Base-by-base conservation (phyloP, 2,888 invertebrate species). In the Tethea ocularis region DNA sequence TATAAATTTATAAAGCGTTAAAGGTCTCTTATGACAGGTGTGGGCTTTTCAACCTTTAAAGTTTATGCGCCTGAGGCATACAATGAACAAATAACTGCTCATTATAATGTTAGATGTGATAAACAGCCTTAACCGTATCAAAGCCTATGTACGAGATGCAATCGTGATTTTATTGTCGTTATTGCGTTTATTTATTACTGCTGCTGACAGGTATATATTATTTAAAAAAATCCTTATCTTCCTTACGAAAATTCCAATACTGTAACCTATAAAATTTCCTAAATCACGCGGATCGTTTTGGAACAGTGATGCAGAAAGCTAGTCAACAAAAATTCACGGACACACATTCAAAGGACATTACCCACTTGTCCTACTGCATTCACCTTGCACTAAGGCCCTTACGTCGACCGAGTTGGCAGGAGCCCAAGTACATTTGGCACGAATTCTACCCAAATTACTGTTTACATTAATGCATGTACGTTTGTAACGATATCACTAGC, bases 341-440 rank as follows among this genome's bases (percentile, higher is more conserved):
- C n/a, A n/a, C n/a, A n/a, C n/a, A n/a, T n/a, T n/a, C n/a, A n/a
- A n/a, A 52, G 8, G 26, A n/a, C 52, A 5, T 2, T 15, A 4
- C n/a, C 1, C 1, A 36, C 36, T 24, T 33, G 1, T 20, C 13
- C 13, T 36, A 54, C 54, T 54, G 54, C 20, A 36, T 17, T 33
- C 33, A 33, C 20, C 13, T 20, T 33, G 33, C 33, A 13, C 54
- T 54, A 20, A 13, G 22, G 13, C 33, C 4, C 36, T 53, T 33
- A 54, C 15, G 54, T 33, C 54, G 75, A 64, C 75, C 77, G 63
- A 75, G 63, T 85, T 87, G 88, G 88, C 78, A 46, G 22, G 13
- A n/a, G 1, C 76, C 88, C 88, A 83, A 82, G 65, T 77, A 80
- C 82, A 85, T 86, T 88, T 88, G 88, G 87, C 87, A 77, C 69